Percentiles rank a stretch among this genome's conserved stretches.
These are phyloP conservation scores for Pristis pectinata DNA, from an alignment of 2,797 vertebrate species.

Conservation along the genomic window DNA sequence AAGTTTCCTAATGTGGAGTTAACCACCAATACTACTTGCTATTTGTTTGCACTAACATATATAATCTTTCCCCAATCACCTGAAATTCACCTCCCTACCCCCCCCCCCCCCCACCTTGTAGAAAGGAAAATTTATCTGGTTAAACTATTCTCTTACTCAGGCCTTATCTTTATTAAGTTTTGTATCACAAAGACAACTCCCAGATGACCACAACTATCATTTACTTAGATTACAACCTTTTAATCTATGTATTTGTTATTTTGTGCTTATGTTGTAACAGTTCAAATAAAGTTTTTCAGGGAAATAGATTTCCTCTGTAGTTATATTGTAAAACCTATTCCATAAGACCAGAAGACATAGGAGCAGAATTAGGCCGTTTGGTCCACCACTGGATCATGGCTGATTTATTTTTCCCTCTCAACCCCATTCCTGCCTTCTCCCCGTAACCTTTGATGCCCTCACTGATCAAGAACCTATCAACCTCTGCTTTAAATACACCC, in stretches of 20 bases:
- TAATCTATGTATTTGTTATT: constrained; percentile 11
- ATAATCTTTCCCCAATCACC: background rate
- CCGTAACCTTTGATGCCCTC: too few relatives aligned
- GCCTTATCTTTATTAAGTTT: background rate
- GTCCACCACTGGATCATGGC: too few relatives aligned
- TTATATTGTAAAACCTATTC: background rate
- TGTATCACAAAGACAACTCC: background rate
- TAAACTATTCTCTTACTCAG: background rate
- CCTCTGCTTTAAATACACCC: too few relatives aligned
- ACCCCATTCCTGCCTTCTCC: too few relatives aligned
- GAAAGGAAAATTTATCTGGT: background rate
- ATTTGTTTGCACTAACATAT: background rate
- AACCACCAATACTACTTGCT: too few relatives aligned
- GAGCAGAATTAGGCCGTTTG: too few relatives aligned
- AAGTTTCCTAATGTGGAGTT: background rate
- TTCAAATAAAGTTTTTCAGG: background rate
- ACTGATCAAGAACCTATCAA: too few relatives aligned
- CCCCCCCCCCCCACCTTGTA: background rate
- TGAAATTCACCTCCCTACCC: too few relatives aligned
- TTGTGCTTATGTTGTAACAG: background rate
- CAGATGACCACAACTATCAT: background rate
- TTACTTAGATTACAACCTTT: background rate
- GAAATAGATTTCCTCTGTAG: background rate
- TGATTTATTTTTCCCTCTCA: too few relatives aligned
- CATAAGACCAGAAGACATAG: too few relatives aligned